Evolutionary conservation across 2,888 invertebrate species (phyloP), one percentile per base, ranked within the genome.

Genomic region (Diploptera punctata): DNA sequence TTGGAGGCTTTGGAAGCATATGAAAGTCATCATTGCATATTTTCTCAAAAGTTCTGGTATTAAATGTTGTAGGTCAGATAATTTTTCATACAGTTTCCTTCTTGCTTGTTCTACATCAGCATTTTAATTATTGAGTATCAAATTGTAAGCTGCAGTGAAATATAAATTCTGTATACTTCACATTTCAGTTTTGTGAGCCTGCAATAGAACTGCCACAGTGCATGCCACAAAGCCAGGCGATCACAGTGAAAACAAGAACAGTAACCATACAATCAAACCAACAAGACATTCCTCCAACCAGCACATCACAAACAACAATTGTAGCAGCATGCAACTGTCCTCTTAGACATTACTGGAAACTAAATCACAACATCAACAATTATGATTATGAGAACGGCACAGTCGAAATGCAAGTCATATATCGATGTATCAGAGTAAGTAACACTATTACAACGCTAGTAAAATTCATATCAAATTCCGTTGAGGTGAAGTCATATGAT

Each of bases 131-230:
- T n/a, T n/a, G n/a, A n/a, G n/a, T n/a, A n/a, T n/a, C n/a, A n/a
- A n/a, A n/a, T n/a, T n/a, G n/a, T n/a, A n/a, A n/a, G n/a, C n/a
- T n/a, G n/a, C n/a, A n/a, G n/a, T n/a, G n/a, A n/a, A 18, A n/a
- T 60, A 21, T 26, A 29, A 67, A 29, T 38, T 31, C 54, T 49
- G 10, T 38, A 47, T 31, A 31, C 13, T 43, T 31, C 71, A 71
- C 70, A 54, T 79, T 83, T 68, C 81, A 89, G 88, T 87, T 88
- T 77, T 89, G 89, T 75, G 80, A 82, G 54, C 80, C 85, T 0
- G 78, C 84, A 19, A 81, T 79, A 4, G 79, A 75, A 26, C 69
- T 79, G 57, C 75, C 75, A 1, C 71, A 75, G n/a, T 79, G 79
- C 62, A 33, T 68, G 38, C 57, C 75, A 2, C 78, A 80, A 71